Base-by-base conservation (phyloP, 1,140 invertebrate genomes). In the Ostrea edulis region DNA sequence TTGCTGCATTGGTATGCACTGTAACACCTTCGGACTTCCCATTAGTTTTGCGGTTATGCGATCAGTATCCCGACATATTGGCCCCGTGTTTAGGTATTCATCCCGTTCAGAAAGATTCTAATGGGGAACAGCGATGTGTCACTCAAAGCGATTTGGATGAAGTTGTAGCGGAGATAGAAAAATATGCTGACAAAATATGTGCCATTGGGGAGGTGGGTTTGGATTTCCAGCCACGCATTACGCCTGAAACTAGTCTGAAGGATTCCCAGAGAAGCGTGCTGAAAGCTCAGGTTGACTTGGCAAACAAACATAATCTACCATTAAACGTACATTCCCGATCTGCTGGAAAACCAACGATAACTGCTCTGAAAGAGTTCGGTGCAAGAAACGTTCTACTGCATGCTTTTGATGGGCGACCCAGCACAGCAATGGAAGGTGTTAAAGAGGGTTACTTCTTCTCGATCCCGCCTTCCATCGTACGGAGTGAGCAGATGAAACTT, bases 281-380 rank as follows among this genome's bases (percentile, higher is more conserved):
- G 35, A 88, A 87, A 44, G 68, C 86, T 53, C 94, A 95, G 82
- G 89, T 94, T 20, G 90, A 93, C 29, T 44, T 94, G 0, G 92
- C 92, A 22, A 91, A 92, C 65, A 91, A 92, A 77, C 89, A 90
- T 89, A 86, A 92, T 86, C 84, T 94, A 44, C 92, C 93, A 29
- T 29, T 94, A 90, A 95, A 95, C 92, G 94, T 95, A 9, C 95
- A 95, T 87, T 95, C 95, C 35, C 92, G 95, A 81, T 95, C 95
- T 55, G 95, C 95, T 0, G 95, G 95, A 11, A 92, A 91, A 65
- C 95, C 93, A 53, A 92, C 93, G 3, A 94, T 95, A 14, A 87
- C 93, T 20, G 89, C 93, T 35, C 90, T 95, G 8, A 93, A 92
- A 86, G 94, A 95, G 90, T 82, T 90, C 85, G 93, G 92, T 52